Evolutionary conservation across 2,797 vertebrate species (phyloP).

Genomic region (Pipistrellus pygmaeus): DNA sequence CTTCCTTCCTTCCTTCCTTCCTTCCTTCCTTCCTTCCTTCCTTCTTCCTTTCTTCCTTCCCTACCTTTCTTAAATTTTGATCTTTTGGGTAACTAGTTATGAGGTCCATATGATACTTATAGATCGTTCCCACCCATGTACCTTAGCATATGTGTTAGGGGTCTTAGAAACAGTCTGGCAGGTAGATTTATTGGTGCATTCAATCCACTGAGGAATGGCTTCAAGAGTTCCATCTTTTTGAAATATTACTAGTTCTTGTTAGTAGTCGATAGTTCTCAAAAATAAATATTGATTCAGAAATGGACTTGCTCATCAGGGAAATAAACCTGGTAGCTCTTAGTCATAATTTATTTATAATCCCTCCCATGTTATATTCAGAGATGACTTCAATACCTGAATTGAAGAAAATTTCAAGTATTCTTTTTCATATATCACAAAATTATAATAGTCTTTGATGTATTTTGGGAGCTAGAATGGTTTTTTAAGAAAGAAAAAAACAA

Average conservation of each 20-base stretch:
- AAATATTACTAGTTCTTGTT: slow-evolving; percentile 57
- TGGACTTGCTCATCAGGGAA: slow-evolving; percentile 59
- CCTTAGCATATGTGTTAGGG: background rate
- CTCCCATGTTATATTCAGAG: slow-evolving; percentile 64
- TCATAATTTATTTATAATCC: slow-evolving; percentile 77
- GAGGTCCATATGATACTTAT: background rate
- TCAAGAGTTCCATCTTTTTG: background rate
- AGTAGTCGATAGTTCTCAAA: slow-evolving; percentile 58
- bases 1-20: background rate
- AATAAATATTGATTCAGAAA: slow-evolving; percentile 72
- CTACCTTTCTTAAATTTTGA: background rate
- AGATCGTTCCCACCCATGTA: background rate
- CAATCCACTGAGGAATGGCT: slow-evolving; percentile 30
- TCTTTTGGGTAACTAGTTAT: background rate
- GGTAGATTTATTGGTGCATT: background rate
- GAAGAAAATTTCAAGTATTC: slow-evolving; percentile 72
- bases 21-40: too few species aligned
- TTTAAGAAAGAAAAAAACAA: background rate
- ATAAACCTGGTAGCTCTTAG: slow-evolving; percentile 73
- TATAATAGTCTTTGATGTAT: slow-evolving; percentile 68
- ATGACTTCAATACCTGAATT: slow-evolving; percentile 22
- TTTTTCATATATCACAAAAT: slow-evolving; percentile 74
- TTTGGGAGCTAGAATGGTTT: slow-evolving; percentile 20
- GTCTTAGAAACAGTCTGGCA: slow-evolving; percentile 8
- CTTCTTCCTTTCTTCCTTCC: background rate